Conservation (phyloP, 2,888 invertebrate genomes). For the Drosophila robusta region DNA sequence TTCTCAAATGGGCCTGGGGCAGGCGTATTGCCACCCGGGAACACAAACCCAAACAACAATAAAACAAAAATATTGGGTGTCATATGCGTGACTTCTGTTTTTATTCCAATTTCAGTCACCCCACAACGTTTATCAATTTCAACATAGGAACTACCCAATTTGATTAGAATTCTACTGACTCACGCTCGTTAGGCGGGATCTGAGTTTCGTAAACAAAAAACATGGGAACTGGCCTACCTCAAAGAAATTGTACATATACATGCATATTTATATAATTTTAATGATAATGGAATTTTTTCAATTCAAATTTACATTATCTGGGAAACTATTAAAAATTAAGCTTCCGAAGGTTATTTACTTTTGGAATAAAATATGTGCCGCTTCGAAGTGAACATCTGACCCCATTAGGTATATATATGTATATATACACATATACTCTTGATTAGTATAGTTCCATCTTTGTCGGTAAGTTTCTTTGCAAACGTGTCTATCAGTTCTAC, state of each 20-base stretch:
- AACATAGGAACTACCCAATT: neutral
- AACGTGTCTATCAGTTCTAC: too few relatives aligned
- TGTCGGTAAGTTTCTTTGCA: too few relatives aligned
- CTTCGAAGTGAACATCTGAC: too few relatives aligned
- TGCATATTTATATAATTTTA: neutral
- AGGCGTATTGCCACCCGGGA: neutral
- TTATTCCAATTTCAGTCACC: neutral
- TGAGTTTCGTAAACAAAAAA: neutral
- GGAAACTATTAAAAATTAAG: neutral
- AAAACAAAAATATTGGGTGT: conserved; percentile 8
- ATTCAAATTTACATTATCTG: neutral
- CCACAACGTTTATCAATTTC: neutral
- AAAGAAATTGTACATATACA: neutral
- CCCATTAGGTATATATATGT: too few relatives aligned
- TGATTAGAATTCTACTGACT: neutral
- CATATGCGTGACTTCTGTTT: neutral
- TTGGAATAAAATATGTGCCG: neutral
- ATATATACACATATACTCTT: too few relatives aligned
- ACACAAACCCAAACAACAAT: conserved; percentile 55
- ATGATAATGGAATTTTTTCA: neutral
- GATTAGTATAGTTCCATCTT: too few relatives aligned
- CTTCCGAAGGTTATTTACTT: neutral
- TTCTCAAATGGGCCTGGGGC: conserved; percentile 14
- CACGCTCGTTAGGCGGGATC: neutral
- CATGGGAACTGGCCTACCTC: neutral